phyloP scores from a whole-genome alignment of 1,140 invertebrate genomes.

The Drosophila aff. region DNA sequence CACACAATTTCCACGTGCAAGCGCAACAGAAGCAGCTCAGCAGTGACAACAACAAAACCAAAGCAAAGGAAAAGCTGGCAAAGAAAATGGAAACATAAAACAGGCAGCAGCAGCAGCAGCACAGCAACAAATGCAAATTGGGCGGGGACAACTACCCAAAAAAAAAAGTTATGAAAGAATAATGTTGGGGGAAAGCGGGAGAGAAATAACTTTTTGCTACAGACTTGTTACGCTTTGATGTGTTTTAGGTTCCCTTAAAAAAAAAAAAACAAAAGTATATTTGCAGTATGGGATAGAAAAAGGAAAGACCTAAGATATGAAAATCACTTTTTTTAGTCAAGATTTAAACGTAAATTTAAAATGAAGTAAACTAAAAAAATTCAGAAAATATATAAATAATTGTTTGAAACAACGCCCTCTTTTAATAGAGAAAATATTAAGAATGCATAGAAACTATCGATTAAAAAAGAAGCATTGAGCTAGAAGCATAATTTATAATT shows the following conservation, averaged over 20 bases:
- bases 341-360: background rate
- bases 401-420: background rate
- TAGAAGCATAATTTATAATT: background rate
- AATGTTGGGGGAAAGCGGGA: conserved; percentile 1
- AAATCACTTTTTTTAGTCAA: background rate
- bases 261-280: background rate
- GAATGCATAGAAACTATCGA: background rate
- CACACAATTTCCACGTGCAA: conserved; percentile 66
- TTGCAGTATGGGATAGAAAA: background rate
- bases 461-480: background rate
- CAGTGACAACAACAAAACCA: conserved; percentile 18
- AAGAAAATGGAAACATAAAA: conserved; percentile 20
- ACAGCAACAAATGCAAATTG: conserved; percentile 25
- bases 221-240: conserved; percentile 67
- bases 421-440: background rate
- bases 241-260: conserved; percentile 13
- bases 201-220: background rate
- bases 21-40: conserved; percentile 33
- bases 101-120: background rate
- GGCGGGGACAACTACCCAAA: conserved; percentile 29
- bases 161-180: conserved; percentile 27
- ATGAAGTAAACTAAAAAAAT: background rate
- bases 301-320: too few relatives aligned
- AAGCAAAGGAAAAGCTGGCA: conserved; percentile 10
- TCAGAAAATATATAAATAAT: background rate